A percentile compares a stretch with the other conserved stretches of the same genome.
phyloP scores from a whole-genome alignment of 2,113 vertebrate species.

The Lepidothrix coronata region DNA sequence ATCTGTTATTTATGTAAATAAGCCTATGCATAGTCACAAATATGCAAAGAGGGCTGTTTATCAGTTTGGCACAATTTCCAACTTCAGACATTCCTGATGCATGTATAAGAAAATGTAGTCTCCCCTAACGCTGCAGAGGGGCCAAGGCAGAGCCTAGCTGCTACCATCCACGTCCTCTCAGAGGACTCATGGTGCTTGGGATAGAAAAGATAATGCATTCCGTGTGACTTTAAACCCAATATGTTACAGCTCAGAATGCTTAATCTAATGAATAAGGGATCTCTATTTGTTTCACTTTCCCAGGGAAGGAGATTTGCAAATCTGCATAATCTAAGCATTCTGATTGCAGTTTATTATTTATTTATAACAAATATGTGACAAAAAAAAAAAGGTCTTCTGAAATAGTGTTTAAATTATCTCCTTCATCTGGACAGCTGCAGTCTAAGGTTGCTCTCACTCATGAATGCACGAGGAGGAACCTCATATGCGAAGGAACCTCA shows the following conservation, averaged over 20 bases:
- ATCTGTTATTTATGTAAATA: slow-evolving; percentile 44
- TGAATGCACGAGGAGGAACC: neutral
- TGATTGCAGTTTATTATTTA: neutral
- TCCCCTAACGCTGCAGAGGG: neutral
- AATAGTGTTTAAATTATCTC: neutral
- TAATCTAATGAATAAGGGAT: neutral
- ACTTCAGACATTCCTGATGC: neutral
- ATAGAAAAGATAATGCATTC: neutral
- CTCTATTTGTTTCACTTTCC: slow-evolving; percentile 15
- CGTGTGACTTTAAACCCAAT: neutral
- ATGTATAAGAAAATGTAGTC: neutral
- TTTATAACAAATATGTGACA: neutral
- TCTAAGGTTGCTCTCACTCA: neutral
- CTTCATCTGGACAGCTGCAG: neutral
- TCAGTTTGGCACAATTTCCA: neutral
- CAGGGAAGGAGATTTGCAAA: neutral
- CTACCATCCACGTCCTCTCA: neutral
- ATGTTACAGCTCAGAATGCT: neutral
- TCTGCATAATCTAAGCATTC: neutral
- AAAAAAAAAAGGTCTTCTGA: neutral
- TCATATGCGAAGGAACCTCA: neutral
- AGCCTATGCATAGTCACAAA: neutral
- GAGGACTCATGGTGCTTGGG: neutral
- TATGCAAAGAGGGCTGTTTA: slow-evolving; percentile 19
- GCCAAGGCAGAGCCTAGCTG: neutral